phyloP scores from a whole-genome alignment of 92 coral and sea anemone species.

The Palythoa grandiflora region DNA sequence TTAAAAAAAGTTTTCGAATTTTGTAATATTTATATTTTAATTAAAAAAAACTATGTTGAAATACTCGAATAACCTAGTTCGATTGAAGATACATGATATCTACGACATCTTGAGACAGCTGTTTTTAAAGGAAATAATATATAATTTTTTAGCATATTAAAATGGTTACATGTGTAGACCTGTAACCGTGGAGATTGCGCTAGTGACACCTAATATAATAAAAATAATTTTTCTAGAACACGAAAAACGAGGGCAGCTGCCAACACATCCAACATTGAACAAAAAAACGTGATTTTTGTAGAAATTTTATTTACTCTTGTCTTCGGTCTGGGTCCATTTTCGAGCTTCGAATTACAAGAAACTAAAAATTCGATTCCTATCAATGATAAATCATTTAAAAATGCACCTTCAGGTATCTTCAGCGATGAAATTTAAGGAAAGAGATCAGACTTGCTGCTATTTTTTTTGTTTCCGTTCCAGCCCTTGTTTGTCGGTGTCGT shows the following conservation, averaged over 20 bases:
- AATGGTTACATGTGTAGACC: not conserved
- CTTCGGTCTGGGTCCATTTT: not conserved
- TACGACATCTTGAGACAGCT: not conserved
- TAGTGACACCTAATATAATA: conserved; percentile 4
- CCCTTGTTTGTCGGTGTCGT: no score
- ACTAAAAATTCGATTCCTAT: not conserved
- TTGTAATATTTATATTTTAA: no score
- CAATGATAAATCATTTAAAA: not conserved
- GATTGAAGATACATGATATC: no score
- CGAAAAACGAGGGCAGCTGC: not conserved
- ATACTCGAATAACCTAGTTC: no score
- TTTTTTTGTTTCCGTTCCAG: no score
- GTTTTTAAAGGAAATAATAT: not conserved
- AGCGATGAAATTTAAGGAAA: no score
- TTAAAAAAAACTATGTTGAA: no score
- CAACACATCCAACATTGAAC: not conserved
- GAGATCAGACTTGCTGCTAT: no score
- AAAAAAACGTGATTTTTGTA: not conserved
- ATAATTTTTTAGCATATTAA: not conserved
- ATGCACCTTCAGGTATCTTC: not conserved
- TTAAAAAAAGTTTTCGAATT: no score
- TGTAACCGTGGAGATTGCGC: not conserved
- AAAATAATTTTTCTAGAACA: not conserved
- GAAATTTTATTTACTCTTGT: not conserved
- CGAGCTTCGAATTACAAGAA: not conserved